These are phyloP conservation scores for Luperina testacea DNA, from an alignment of 2,888 invertebrate species.

Conservation along the genomic window DNA sequence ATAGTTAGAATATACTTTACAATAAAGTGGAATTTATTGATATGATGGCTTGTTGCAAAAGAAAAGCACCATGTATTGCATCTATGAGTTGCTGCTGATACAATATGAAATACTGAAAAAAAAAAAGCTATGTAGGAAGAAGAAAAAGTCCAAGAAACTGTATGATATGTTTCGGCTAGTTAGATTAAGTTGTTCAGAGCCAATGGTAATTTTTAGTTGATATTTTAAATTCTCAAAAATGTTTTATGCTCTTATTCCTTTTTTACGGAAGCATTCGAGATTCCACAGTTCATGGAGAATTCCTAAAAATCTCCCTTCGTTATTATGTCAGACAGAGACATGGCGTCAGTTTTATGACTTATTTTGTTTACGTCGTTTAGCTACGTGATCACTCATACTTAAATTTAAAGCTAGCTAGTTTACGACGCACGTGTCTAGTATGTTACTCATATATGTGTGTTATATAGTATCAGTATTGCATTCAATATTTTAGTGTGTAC, in stretches of 20 bases:
- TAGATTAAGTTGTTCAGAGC: background rate
- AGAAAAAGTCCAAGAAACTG: background rate
- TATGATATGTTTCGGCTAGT: background rate
- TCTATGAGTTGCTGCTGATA: background rate
- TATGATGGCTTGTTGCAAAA: background rate
- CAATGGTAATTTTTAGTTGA: too few species aligned
- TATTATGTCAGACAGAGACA: slow-evolving; percentile 53
- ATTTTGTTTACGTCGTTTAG: slow-evolving; percentile 31
- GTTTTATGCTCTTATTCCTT: slow-evolving; percentile 9
- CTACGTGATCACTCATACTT: slow-evolving; percentile 14
- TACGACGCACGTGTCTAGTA: slow-evolving; percentile 31
- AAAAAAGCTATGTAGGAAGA: too few species aligned
- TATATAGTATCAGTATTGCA: background rate
- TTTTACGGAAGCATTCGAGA: slow-evolving; percentile 35
- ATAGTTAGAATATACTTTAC: background rate
- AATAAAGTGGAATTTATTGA: background rate
- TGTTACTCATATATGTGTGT: slow-evolving; percentile 9
- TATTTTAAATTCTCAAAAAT: background rate
- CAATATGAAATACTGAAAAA: background rate
- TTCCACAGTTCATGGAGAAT: slow-evolving; percentile 39
- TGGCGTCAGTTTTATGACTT: slow-evolving; percentile 54
- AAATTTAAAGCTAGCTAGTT: slow-evolving; percentile 20
- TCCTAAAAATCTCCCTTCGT: slow-evolving; percentile 22
- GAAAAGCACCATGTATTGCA: background rate
- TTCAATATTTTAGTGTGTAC: slow-evolving; percentile 5